Percentiles rank a stretch among this genome's conserved stretches.
Conservation (phyloP, 2,888 invertebrate genomes). For the Caenorhabditis imperialis region DNA sequence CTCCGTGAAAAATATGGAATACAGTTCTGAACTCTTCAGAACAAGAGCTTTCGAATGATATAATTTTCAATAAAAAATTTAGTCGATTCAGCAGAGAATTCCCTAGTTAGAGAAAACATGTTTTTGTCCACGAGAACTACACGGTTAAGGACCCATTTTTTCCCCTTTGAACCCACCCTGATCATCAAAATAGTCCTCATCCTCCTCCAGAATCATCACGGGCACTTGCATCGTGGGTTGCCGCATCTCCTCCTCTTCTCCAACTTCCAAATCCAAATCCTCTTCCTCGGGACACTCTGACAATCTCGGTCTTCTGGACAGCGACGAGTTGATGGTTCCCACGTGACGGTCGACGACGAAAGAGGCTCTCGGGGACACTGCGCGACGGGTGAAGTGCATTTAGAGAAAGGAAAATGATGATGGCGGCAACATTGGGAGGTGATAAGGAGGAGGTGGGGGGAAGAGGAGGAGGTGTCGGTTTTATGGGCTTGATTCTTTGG, state of each 20-base stretch:
- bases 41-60: no score
- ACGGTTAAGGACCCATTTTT: no score
- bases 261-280: conserved; percentile 1
- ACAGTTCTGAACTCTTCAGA: no score
- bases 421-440: conserved; percentile 8
- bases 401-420: conserved; percentile 1
- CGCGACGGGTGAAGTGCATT: conserved; percentile 54
- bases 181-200: conserved; percentile 16
- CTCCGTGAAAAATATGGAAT: no score
- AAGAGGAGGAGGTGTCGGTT: no score
- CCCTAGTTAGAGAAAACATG: no score
- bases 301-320: conserved; percentile 34
- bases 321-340: conserved; percentile 34
- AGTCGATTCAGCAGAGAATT: no score
- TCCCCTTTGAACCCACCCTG: conserved; percentile 17
- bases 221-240: conserved; percentile 2
- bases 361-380: conserved; percentile 42
- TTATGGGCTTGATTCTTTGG: no score
- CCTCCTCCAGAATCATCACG: conserved; percentile 26
- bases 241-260: conserved; percentile 20
- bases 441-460: conserved; percentile 16
- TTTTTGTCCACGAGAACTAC: no score
- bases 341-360: conserved; percentile 44
- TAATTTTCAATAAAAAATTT: no score
- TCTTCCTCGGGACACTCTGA: conserved; percentile 38